phyloP scores from a whole-genome alignment of 92 coral and sea anemone species.

The Hydrozoanthus gracilis region DNA sequence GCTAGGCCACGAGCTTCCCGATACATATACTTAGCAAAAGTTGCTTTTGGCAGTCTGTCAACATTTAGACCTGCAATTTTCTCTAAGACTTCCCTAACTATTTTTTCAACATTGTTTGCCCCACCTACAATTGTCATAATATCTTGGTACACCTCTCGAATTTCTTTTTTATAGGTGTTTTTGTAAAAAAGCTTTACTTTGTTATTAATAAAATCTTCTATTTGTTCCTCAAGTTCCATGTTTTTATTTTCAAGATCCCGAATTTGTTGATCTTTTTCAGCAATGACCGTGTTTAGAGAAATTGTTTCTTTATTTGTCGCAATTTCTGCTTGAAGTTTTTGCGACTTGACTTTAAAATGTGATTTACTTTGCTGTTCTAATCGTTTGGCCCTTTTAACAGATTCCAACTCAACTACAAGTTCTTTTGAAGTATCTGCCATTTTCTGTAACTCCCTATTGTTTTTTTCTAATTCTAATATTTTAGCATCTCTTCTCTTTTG shows the following conservation, averaged over 20 bases:
- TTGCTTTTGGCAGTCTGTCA: conserved; percentile 52
- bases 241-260: conserved; percentile 46
- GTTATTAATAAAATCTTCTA: conserved; percentile 33
- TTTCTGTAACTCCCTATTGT: neutral
- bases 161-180: conserved; percentile 39
- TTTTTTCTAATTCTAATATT: conserved; percentile 1
- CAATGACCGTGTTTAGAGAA: conserved; percentile 27
- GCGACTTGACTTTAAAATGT: conserved; percentile 27
- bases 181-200: conserved; percentile 25
- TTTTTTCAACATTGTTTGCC: conserved; percentile 49
- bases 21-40: conserved; percentile 49
- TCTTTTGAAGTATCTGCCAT: conserved; percentile 25
- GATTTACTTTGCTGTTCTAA: conserved; percentile 31
- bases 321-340: conserved; percentile 11
- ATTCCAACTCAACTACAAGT: conserved; percentile 28
- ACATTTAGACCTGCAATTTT: conserved; percentile 42
- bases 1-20: conserved; percentile 41
- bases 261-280: conserved; percentile 38
- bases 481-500: neutral
- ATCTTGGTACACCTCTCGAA: conserved; percentile 48
- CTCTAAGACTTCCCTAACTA: conserved; percentile 33
- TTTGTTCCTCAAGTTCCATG: conserved; percentile 32
- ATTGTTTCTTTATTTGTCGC: conserved; percentile 8
- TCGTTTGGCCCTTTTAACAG: conserved; percentile 33
- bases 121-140: conserved; percentile 40